Conservation (phyloP, 2,888 invertebrate genomes). For the Adelognathus sp. region DNA sequence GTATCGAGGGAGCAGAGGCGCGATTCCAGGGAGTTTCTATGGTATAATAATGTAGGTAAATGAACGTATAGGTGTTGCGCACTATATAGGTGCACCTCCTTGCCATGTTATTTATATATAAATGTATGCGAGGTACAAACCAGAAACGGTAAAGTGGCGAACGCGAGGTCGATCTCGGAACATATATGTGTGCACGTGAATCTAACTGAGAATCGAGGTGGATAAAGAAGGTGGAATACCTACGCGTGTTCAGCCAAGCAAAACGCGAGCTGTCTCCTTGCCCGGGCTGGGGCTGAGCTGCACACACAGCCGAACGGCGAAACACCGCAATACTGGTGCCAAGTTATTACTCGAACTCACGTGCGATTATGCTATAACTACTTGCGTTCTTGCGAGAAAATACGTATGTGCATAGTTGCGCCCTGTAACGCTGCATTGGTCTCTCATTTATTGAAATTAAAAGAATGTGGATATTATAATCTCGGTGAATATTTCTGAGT, state of each 20-base stretch:
- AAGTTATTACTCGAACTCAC: constrained; percentile 57
- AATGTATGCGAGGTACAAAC: constrained; percentile 21
- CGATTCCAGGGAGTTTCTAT: not conserved
- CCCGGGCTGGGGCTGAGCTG: constrained; percentile 6
- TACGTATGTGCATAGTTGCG: constrained; percentile 49
- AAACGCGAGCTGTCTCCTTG: constrained; percentile 55
- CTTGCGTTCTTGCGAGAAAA: constrained; percentile 24
- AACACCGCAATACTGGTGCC: constrained; percentile 43
- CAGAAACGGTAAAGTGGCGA: constrained; percentile 57
- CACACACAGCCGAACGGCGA: constrained; percentile 18
- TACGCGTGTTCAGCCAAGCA: constrained; percentile 56
- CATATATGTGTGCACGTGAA: constrained; percentile 20
- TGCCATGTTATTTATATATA: not conserved
- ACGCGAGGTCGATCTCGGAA: constrained; percentile 42
- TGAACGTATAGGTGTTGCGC: not conserved
- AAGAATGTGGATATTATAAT: not conserved
- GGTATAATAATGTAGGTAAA: constrained; percentile 27
- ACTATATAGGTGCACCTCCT: not conserved
- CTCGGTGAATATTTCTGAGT: not conserved
- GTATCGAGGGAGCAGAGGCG: constrained; percentile 20
- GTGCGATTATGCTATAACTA: constrained; percentile 33
- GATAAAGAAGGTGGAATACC: constrained; percentile 58
- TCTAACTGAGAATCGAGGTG: constrained; percentile 43
- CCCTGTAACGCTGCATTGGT: constrained; percentile 15
- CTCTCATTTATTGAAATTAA: constrained; percentile 15